A percentile compares a stretch with the other conserved stretches of the same genome.
These are phyloP conservation scores for Petaurus breviceps DNA, from an alignment of 2,113 vertebrate genomes.

Conservation along the genomic window DNA sequence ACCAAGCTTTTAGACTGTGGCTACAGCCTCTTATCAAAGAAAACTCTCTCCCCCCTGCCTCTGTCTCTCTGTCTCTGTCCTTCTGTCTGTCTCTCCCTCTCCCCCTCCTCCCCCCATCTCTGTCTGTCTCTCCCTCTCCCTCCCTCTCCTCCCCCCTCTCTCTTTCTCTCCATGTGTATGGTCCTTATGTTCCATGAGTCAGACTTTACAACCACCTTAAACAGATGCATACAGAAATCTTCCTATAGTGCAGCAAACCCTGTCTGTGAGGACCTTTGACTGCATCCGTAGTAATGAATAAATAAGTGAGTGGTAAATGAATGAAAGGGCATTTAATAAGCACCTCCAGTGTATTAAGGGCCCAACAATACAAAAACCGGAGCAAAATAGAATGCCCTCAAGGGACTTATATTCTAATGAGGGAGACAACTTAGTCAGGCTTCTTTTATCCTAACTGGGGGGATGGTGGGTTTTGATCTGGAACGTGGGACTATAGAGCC, in stretches of 20 bases:
- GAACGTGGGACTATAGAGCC: not conserved
- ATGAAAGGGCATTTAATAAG: not conserved
- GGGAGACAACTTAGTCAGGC: not conserved
- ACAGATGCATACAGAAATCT: not conserved
- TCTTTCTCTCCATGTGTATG: too few species aligned
- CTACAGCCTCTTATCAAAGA: not conserved
- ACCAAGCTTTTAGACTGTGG: not conserved
- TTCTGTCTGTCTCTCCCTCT: too few species aligned
- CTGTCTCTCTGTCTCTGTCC: too few species aligned
- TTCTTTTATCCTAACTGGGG: not conserved
- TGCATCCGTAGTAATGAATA: not conserved
- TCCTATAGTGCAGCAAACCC: not conserved
- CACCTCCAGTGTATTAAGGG: not conserved
- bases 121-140: too few species aligned
- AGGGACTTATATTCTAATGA: not conserved
- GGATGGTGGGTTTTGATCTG: not conserved
- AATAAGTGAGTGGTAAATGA: not conserved
- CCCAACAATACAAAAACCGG: not conserved
- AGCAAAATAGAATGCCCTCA: not conserved
- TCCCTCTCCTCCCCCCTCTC: too few species aligned
- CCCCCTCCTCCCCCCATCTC: too few species aligned
- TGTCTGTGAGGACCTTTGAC: not conserved
- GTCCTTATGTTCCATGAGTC: not conserved
- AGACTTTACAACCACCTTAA: not conserved
- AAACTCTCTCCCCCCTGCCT: not conserved